Conservation (phyloP, 2,888 invertebrate genomes). For the Drosophila heteroneura region DNA sequence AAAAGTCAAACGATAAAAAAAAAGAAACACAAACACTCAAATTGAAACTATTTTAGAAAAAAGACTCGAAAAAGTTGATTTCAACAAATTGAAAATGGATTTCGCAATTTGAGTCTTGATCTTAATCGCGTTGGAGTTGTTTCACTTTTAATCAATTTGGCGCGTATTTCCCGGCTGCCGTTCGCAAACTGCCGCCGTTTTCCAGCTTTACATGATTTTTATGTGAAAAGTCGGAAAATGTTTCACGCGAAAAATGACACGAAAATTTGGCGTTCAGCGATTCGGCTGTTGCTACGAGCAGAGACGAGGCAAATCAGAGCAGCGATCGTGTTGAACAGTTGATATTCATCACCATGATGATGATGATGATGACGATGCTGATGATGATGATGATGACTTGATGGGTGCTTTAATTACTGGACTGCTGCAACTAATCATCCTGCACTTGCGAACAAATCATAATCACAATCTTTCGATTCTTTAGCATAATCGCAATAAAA, state of each 20-base stretch:
- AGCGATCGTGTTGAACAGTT: conserved; percentile 11
- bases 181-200: conserved; percentile 83
- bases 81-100: not conserved
- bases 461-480: not conserved
- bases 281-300: conserved; percentile 47
- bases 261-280: conserved; percentile 51
- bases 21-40: not conserved
- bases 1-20: conserved; percentile 28
- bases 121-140: not conserved
- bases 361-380: not conserved
- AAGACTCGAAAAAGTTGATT: not conserved
- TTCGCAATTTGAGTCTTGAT: conserved; percentile 1
- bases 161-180: conserved; percentile 75
- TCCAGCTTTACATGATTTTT: conserved; percentile 84
- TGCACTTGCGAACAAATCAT: not conserved
- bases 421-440: not conserved
- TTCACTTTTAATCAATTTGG: conserved; percentile 40
- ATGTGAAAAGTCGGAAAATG: conserved; percentile 77
- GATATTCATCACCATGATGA: conserved; percentile 8
- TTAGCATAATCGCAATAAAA: not conserved
- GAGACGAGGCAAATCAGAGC: conserved; percentile 17
- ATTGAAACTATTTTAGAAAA: not conserved
- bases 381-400: conserved; percentile 12
- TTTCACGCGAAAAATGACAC: conserved; percentile 46
- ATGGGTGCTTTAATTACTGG: conserved; percentile 5